These are phyloP conservation scores for Festucalex cinctus DNA, from an alignment of 2,113 vertebrate genomes.

Conservation along the genomic window DNA sequence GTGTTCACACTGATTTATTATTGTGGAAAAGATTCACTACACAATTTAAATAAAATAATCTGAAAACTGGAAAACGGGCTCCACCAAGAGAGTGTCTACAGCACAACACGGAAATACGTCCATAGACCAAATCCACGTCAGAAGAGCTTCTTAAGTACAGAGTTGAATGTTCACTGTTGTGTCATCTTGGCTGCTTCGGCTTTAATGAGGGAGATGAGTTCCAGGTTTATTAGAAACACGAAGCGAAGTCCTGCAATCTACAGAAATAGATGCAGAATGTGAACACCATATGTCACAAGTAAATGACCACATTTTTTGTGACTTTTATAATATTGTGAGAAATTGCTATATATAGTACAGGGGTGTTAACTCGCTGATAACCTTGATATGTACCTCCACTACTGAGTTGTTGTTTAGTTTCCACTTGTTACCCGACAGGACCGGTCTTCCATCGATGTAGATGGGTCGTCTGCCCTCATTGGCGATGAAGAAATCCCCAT, in stretches of 20 bases:
- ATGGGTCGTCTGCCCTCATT: conserved; percentile 91
- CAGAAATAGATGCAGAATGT: conserved; percentile 12
- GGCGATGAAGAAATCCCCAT: conserved; percentile 93
- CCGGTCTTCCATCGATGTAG: conserved; percentile 90
- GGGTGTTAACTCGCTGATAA: background rate
- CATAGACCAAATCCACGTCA: conserved; percentile 21
- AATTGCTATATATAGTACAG: no score
- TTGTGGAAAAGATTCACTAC: conserved; percentile 51
- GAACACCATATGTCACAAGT: background rate
- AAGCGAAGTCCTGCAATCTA: conserved; percentile 94
- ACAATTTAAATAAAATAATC: conserved; percentile 63
- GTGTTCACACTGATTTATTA: conserved; percentile 51
- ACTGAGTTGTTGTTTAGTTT: conserved; percentile 95
- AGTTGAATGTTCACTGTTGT: conserved; percentile 74
- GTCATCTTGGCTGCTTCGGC: conserved; percentile 92
- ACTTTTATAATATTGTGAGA: no score
- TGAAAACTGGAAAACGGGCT: conserved; percentile 44
- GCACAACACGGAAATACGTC: conserved; percentile 48
- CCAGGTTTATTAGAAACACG: conserved; percentile 95
- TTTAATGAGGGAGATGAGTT: conserved; percentile 92
- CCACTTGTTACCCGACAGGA: conserved; percentile 92
- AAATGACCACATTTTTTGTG: no score
- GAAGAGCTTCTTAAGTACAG: background rate
- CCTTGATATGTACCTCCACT: conserved; percentile 79
- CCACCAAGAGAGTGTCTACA: conserved; percentile 44